phyloP scores from a whole-genome alignment of 2,113 vertebrate genomes.

The Coryphaenoides rupestris region DNA sequence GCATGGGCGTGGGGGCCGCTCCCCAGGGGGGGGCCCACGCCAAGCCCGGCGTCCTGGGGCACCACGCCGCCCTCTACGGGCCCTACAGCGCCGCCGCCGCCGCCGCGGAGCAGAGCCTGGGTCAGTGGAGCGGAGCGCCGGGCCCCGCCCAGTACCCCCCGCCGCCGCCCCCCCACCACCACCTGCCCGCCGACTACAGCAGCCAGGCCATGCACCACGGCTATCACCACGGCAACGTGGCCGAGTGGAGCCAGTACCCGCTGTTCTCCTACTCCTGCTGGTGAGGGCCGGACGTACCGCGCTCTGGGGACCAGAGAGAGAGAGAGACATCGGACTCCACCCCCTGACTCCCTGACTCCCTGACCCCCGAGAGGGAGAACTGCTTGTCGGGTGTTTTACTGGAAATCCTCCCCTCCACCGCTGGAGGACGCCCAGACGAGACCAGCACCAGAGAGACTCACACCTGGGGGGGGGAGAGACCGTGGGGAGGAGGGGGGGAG shows the following conservation, averaged over 20 bases:
- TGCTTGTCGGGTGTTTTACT: too few relatives aligned
- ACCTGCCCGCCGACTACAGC: conserved; percentile 79
- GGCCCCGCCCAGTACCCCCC: conserved; percentile 75
- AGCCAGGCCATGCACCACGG: conserved; percentile 74
- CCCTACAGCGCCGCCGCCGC: conserved; percentile 67
- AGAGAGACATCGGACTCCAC: background rate
- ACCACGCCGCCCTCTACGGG: conserved; percentile 69
- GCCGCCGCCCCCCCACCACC: conserved; percentile 69
- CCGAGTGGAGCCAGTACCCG: conserved; percentile 88
- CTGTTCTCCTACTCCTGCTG: conserved; percentile 89
- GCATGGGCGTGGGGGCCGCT: conserved; percentile 75
- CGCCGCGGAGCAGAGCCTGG: conserved; percentile 71
- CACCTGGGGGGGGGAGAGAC: background rate
- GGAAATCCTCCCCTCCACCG: too few relatives aligned
- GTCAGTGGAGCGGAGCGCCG: conserved; percentile 80
- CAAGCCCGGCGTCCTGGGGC: conserved; percentile 71
- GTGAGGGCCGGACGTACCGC: conserved; percentile 56
- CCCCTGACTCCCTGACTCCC: too few relatives aligned
- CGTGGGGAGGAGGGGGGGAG: too few relatives aligned
- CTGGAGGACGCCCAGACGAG: conserved; percentile 22
- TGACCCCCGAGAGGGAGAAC: too few relatives aligned
- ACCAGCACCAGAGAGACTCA: background rate
- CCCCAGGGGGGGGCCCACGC: conserved; percentile 47
- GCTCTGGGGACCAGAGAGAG: background rate
- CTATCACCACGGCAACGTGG: conserved; percentile 77